Base-by-base conservation (phyloP, 2,888 invertebrate genomes). In the Cataglyphis rosenhaueri region DNA sequence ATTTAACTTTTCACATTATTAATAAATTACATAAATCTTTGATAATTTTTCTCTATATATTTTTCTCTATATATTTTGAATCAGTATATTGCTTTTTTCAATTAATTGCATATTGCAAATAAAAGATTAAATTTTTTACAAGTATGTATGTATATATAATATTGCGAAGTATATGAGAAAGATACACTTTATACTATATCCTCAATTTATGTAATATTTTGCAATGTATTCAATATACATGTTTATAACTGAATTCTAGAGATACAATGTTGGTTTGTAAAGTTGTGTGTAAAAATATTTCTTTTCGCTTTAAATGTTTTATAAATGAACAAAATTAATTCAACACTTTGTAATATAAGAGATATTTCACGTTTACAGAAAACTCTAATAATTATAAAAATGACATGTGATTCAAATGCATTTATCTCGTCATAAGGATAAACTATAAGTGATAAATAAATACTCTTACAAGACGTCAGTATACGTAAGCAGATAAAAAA, bases 401-500 rank as follows among this genome's bases (percentile, higher is more conserved):
- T 89, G 78, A 87, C 55, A 84, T 68, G 29, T 61, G 78, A 87
- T 84, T 82, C 79, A 87, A 86, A 89, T 86, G 87, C 83, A 82
- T 76, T 84, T 86, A 84, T 86, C 15, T 52, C 68, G 62, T 84
- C 75, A 84, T 75, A 78, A 89, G 81, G 87, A 81, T 89, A 25
- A 25, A 88, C 84, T 87, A 83, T 82, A 75, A 83, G 66, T 87
- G 86, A 88, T 79, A 89, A 88, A 88, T 88, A 88, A 88, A 88
- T 87, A 87, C 57, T 76, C 57, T 76, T 71, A 18, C 55, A 83
- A 86, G 70, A 85, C 62, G 65, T 87, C 84, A 87, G 0, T 21
- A 74, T 81, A 21, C 21, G 59, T 66, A 79, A 66, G 44, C 86
- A 57, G 64, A 44, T 75, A 84, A 41, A 81, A 83, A 81, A 85